Base-by-base conservation (phyloP, 2,113 vertebrate species). In the Periophthalmus modestus region DNA sequence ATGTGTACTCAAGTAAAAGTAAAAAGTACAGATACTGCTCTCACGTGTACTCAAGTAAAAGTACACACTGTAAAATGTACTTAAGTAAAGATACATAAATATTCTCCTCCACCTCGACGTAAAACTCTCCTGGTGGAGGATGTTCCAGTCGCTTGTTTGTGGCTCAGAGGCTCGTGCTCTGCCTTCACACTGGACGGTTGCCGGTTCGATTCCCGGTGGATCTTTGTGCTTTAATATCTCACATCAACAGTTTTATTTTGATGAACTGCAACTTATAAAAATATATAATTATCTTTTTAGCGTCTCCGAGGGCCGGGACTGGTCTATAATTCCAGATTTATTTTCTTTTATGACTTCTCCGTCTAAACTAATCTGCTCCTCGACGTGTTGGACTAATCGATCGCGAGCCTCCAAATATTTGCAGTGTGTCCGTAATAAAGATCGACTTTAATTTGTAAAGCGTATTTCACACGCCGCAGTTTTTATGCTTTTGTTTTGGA, bases 371-470 rank as follows among this genome's bases (percentile, higher is more conserved):
- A 68, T 68, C 14, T 19, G 52, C 66, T 2, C 12, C n/a, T 39
- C 68, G n/a, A n/a, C n/a, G n/a, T 74, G 39, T 59, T 71, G 69
- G 39, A 36, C 9, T 54, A 39, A 72, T 80, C 63, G 43, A 13
- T 55, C 63, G 10, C 47, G 14, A 19, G 13, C 16, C 52, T 50
- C 18, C 39, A 55, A 48, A 69, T 59, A 50, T 6, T n/a, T 66
- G 43, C 10, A 34, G 33, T 48, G 21, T 6, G 54, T 47, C 33
- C 65, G 36, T 77, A 54, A 57, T 43, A 66, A 62, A 62, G 68
- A 75, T 16, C 33, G 36, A 68, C 65, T 69, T 69, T 71, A 13
- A 79, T 82, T 55, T 61, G 28, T 71, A 34, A 34, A 71, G 67
- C 63, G 65, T 18, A 77, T 52, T 68, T 65, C 15, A 43, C 34